Percentiles rank a stretch among this genome's conserved stretches.
Evolutionary conservation across 2,113 vertebrate genomes (phyloP).

Genomic region (Mohoua ochrocephala): DNA sequence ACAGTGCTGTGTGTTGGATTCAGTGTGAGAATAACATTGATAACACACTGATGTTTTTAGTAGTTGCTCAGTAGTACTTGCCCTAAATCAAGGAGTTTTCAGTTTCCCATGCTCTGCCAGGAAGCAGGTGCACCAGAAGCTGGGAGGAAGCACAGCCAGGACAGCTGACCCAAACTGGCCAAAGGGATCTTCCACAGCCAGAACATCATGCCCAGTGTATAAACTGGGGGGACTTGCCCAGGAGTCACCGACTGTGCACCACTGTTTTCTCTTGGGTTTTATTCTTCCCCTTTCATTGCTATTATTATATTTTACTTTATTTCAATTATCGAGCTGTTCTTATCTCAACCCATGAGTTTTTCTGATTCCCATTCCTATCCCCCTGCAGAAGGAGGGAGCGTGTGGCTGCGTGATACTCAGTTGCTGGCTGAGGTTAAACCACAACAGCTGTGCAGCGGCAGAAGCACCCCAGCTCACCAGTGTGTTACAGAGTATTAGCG

Average conservation of each 20-base stretch:
- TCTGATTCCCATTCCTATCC: neutral
- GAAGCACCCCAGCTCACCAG: neutral
- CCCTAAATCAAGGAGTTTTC: neutral
- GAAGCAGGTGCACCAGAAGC: accelerated
- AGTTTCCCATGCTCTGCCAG: neutral
- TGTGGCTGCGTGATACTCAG: accelerated
- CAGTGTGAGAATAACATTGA: neutral
- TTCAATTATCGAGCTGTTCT: neutral
- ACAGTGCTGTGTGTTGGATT: neutral
- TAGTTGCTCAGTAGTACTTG: neutral
- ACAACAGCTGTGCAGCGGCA: neutral
- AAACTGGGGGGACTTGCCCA: neutral
- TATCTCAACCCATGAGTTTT: neutral
- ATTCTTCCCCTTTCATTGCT: neutral
- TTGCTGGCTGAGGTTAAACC: neutral
- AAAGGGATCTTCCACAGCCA: neutral
- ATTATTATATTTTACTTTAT: neutral
- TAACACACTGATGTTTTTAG: neutral
- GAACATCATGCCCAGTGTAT: neutral
- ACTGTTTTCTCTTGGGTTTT: neutral
- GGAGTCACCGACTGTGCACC: accelerated
- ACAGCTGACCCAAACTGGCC: neutral
- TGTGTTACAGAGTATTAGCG: neutral
- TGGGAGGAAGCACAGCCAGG: neutral
- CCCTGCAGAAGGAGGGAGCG: accelerated